Percentiles rank a stretch among this genome's conserved stretches.
phyloP scores from a whole-genome alignment of 2,888 invertebrate species.

The Pyrochroa serraticornis region DNA sequence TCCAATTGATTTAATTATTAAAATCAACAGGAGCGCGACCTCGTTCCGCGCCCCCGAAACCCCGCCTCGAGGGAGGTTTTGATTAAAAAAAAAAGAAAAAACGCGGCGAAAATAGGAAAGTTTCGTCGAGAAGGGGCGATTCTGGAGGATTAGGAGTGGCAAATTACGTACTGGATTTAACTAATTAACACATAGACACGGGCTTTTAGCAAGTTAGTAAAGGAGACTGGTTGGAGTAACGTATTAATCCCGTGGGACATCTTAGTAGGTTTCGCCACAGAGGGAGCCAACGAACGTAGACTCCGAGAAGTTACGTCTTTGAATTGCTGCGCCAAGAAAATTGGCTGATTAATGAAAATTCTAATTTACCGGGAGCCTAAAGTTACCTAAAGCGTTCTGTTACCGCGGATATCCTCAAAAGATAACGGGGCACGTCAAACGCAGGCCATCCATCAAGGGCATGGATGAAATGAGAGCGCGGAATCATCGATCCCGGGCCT shows the following conservation, averaged over 20 bases:
- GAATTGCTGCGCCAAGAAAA: slow-evolving; percentile 1
- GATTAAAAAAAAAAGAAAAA: not conserved
- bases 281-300: slow-evolving; percentile 7
- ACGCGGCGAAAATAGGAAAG: slow-evolving; percentile 20
- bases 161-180: slow-evolving; percentile 30
- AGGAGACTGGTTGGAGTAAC: slow-evolving; percentile 34
- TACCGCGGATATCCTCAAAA: too few relatives aligned
- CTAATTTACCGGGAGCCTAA: slow-evolving; percentile 1
- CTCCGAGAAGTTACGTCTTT: slow-evolving; percentile 14
- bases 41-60: not conserved
- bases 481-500: too few relatives aligned
- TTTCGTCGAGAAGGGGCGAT: slow-evolving; percentile 8
- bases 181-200: slow-evolving; percentile 39
- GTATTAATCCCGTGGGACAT: slow-evolving; percentile 37
- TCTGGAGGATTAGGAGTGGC: slow-evolving; percentile 3
- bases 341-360: slow-evolving; percentile 27
- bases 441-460: too few relatives aligned
- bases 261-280: slow-evolving; percentile 29
- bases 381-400: too few relatives aligned
- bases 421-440: too few relatives aligned
- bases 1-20: not conserved
- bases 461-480: too few relatives aligned
- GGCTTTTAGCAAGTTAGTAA: slow-evolving; percentile 38
- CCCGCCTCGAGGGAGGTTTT: not conserved
- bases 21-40: too few relatives aligned